Percentiles rank a stretch among this genome's conserved stretches.
Evolutionary conservation across 2,888 invertebrate genomes (phyloP).

Genomic region (Alloscopus bannaensis): DNA sequence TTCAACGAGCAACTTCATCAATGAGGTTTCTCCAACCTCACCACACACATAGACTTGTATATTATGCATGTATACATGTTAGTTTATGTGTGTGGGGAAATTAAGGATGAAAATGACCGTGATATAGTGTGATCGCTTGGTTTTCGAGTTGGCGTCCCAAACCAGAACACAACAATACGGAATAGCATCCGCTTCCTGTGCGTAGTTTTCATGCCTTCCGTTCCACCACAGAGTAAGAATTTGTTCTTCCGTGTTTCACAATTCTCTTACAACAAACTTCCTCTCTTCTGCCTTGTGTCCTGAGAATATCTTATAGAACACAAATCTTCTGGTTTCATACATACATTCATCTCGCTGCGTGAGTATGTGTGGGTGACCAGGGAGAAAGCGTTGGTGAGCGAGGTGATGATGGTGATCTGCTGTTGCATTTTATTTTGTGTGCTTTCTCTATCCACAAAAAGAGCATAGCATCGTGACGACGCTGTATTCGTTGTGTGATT

Average conservation of each 20-base stretch:
- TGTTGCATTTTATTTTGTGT: neutral
- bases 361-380: constrained; percentile 10
- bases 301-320: too few species aligned
- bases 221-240: neutral
- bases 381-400: too few species aligned
- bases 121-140: constrained; percentile 13
- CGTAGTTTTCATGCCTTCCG: neutral
- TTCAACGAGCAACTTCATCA: too few species aligned
- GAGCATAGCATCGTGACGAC: neutral
- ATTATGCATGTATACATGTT: neutral
- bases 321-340: too few species aligned
- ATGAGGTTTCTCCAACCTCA: too few species aligned
- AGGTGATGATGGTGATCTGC: constrained; percentile 15
- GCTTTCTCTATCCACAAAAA: neutral
- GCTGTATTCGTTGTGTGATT: too few species aligned
- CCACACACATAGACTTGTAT: too few species aligned
- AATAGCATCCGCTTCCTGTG: neutral
- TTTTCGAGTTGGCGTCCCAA: neutral
- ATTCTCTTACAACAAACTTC: too few species aligned
- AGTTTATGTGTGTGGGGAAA: neutral
- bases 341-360: too few species aligned
- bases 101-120: constrained; percentile 14
- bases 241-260: too few species aligned
- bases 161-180: neutral
- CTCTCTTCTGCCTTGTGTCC: neutral